Evolutionary conservation across 1,140 invertebrate genomes (phyloP), one percentile per base, ranked within the genome.

Genomic region (Calephelis nemesis): DNA sequence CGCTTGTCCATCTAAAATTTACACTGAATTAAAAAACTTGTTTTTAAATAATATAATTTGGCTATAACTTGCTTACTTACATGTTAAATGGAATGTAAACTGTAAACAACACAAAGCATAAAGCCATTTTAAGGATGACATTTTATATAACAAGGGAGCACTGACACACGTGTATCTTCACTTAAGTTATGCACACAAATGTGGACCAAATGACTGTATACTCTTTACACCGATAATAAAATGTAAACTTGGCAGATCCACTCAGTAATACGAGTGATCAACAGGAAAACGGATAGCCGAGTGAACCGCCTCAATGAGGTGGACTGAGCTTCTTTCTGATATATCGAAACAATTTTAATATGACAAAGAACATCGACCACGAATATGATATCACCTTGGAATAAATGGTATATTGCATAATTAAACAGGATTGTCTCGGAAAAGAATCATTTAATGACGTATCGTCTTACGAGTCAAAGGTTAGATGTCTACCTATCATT

Each of bases 1-100:
- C 12, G 67, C 69, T 69, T 87, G 77, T n/a, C 72, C 78, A 76
- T 78, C 83, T 85, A 74, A 75, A 85, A 85, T 47, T 45, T 3
- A 45, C 52, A 47, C 13, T 19, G 8, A 54, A 30, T 47, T 15
- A 13, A 63, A 47, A 63, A 45, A 58, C 52, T 58, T 58, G 52
- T 58, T 39, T 58, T 19, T 58, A 39, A 30, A 30, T 19, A 54
- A 54, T 5, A 39, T 11, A 39, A 39, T 39, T 30, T 6, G 9
- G 6, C 10, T 11, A 11, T 10, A 19, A 11, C 19, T 30, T 30
- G 68, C 42, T 63, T 69, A 75, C 74, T 75, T 75, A 75, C 73
- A 49, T 19, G 64, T 69, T 19, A 67, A 30, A 48, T 70, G 58
- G 49, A 13, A 70, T 40, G 70, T 40, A 50, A 50, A 75, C 47